Base-by-base conservation (phyloP, 2,113 vertebrate genomes). In the Thunnus maccoyii region DNA sequence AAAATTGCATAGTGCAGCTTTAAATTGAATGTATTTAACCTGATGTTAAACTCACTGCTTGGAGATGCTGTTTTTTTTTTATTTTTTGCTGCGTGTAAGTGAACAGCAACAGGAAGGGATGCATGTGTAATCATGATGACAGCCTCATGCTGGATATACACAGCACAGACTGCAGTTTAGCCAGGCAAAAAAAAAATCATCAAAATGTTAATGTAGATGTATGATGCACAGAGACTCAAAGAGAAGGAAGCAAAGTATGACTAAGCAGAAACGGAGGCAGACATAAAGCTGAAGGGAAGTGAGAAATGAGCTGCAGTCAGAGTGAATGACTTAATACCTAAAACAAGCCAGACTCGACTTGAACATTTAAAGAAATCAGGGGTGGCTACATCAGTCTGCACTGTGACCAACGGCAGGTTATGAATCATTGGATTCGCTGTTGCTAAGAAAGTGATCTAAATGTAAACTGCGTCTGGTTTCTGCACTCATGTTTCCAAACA, bases 241-340 rank as follows among this genome's bases (percentile, higher is more conserved):
- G 41, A 50, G n/a, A 25, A 57, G 52, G 12, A 15, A 74, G 78
- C n/a, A 72, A 56, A 57, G 54, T 32, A 54, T 74, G 77, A 88
- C 87, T 65, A 62, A 84, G 82, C 78, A 73, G 80, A 80, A 75
- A 51, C 2, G 15, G 62, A 66, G 51, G 76, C 62, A 75, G 78
- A 10, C 27, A 47, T 65, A 65, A 80, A 79, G 78, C 70, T 80
- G 57, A 77, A 47, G 72, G 62, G 55, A 80, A 67, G 41, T 77
- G 66, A 84, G 75, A 64, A 85, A 79, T 55, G 54, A 78, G 77
- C 79, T 68, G 61, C 70, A 86, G 81, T 81, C 80, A 82, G 54
- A 77, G 36, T 6, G 67, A 78, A 78, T 80, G 78, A 86, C 82
- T 87, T 58, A 74, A 84, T 55, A 64, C 71, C 63, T 64, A 48